These are phyloP conservation scores for Malurus leucopterus DNA, from an alignment of 2,797 vertebrate species.

Conservation along the genomic window DNA sequence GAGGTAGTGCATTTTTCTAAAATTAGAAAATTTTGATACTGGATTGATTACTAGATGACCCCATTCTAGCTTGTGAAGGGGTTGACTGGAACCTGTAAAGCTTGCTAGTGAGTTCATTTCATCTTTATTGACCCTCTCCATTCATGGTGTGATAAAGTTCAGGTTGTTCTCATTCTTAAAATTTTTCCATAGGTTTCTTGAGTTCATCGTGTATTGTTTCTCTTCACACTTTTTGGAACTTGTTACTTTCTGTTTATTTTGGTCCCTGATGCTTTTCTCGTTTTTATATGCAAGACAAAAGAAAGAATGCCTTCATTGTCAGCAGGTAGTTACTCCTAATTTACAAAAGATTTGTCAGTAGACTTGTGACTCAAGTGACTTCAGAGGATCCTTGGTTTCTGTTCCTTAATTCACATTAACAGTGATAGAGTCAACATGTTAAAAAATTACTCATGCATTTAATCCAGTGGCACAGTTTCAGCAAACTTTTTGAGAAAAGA, in stretches of 20 bases:
- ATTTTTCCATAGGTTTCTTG: background rate
- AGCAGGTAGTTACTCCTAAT: background rate
- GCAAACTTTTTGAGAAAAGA: background rate
- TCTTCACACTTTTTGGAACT: background rate
- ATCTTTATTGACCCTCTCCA: background rate
- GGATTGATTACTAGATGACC: background rate
- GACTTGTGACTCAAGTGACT: background rate
- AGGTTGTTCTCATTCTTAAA: background rate
- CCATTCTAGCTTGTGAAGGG: background rate
- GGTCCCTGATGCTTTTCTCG: background rate
- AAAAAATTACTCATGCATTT: background rate
- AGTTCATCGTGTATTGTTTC: background rate
- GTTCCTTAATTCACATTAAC: background rate
- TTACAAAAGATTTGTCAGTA: background rate
- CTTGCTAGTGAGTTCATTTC: background rate
- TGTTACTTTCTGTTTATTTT: conserved; percentile 26
- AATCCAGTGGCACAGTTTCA: background rate
- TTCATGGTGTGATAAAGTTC: background rate
- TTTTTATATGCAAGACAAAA: background rate
- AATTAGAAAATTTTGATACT: background rate
- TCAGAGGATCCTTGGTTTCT: background rate
- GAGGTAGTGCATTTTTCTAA: background rate
- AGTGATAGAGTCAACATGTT: background rate
- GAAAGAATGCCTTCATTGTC: background rate
- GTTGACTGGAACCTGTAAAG: background rate